A percentile compares a stretch with the other conserved stretches of the same genome.
Evolutionary conservation across 2,797 vertebrate genomes (phyloP).

Genomic region (Ammospiza maritima): DNA sequence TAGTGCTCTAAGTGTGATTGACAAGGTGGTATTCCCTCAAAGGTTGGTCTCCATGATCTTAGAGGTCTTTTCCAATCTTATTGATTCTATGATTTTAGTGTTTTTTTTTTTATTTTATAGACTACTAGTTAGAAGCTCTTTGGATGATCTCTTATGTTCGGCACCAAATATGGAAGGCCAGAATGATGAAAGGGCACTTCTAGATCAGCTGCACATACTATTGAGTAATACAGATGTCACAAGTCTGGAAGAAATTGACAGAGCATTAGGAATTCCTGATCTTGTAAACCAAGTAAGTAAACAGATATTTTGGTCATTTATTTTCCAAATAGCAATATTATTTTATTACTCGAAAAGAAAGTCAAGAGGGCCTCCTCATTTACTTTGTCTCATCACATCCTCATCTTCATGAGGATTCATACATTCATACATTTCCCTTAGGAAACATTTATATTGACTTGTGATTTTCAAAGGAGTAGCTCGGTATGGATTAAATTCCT

Average conservation of each 20-base stretch:
- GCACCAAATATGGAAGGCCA: conserved; percentile 87
- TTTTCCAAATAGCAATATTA: neutral
- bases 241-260: conserved; percentile 94
- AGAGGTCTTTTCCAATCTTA: neutral
- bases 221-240: conserved; percentile 93
- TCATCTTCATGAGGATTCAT: neutral
- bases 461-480: neutral
- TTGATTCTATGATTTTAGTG: neutral
- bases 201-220: conserved; percentile 94
- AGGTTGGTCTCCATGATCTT: neutral
- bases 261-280: conserved; percentile 95
- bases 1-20: neutral
- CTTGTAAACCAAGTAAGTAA: conserved; percentile 93
- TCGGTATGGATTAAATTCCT: neutral
- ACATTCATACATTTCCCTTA: neutral
- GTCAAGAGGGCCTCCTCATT: neutral
- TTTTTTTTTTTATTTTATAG: conserved; percentile 72
- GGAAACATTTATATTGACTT: neutral
- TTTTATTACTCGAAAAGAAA: neutral
- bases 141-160: conserved; percentile 91
- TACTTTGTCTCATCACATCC: neutral
- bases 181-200: conserved; percentile 90
- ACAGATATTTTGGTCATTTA: neutral
- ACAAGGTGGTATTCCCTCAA: neutral
- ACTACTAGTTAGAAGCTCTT: conserved; percentile 84